These are phyloP conservation scores for Bos javanicus DNA, from an alignment of 2,113 vertebrate species.

Conservation along the genomic window DNA sequence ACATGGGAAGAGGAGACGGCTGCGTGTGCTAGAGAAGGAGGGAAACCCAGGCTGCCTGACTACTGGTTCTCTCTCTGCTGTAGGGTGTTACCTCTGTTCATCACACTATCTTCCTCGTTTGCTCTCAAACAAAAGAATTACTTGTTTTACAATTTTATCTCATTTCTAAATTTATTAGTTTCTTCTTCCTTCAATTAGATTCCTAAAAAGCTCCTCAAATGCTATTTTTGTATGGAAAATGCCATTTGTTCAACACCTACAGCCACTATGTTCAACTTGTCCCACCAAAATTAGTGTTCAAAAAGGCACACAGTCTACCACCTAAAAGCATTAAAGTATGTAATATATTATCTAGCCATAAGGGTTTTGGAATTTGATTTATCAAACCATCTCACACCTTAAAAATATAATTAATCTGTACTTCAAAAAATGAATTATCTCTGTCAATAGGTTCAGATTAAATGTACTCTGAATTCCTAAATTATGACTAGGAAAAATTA, in stretches of 20 bases:
- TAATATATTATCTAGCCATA: background rate
- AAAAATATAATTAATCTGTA: background rate
- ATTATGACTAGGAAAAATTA: background rate
- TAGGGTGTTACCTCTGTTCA: background rate
- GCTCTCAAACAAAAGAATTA: background rate
- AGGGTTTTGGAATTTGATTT: background rate
- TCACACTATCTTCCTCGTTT: background rate
- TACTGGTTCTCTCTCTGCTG: background rate
- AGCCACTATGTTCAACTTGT: background rate
- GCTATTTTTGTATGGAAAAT: background rate
- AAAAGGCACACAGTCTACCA: background rate
- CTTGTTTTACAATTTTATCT: background rate
- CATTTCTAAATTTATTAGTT: background rate
- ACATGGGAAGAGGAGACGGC: rapidly evolving
- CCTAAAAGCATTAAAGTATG: background rate
- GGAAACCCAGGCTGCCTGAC: background rate
- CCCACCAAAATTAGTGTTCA: background rate
- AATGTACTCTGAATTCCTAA: background rate
- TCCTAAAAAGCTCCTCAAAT: background rate
- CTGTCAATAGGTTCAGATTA: background rate
- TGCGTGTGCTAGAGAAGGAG: background rate
- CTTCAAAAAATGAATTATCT: background rate
- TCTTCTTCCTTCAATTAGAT: background rate
- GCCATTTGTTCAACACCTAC: background rate
- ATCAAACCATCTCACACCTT: background rate